Conservation (phyloP, 2,113 vertebrate species). For the Casuarius casuarius region DNA sequence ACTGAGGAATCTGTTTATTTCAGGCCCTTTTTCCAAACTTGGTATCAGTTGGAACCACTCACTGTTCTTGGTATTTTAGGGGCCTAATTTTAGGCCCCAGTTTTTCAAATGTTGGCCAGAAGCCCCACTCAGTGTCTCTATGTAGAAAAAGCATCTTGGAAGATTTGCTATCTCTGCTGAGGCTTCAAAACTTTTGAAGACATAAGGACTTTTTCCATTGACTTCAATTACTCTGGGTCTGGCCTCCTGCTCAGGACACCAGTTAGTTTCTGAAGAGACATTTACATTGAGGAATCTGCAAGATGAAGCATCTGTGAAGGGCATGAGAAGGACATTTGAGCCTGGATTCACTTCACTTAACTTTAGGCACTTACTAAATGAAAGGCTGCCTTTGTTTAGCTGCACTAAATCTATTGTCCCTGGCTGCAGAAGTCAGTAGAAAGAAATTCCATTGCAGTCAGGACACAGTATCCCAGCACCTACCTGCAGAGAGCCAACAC, state of each 20-base stretch:
- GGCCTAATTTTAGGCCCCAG: constrained; percentile 33
- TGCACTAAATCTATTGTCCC: neutral
- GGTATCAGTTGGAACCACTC: constrained; percentile 52
- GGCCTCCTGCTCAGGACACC: neutral
- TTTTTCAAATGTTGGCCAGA: constrained; percentile 18
- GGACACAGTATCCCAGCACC: neutral
- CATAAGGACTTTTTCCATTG: neutral
- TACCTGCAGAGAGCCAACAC: neutral
- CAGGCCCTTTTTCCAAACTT: constrained; percentile 53
- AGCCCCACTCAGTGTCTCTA: neutral
- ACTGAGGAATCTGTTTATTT: constrained; percentile 65
- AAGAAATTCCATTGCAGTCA: neutral
- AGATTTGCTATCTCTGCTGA: neutral
- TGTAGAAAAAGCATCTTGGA: neutral
- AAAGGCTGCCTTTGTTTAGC: neutral
- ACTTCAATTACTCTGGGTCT: neutral
- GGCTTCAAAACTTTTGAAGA: neutral
- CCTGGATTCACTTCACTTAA: neutral
- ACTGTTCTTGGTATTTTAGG: constrained; percentile 14
- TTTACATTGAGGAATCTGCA: neutral
- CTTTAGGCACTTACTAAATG: neutral
- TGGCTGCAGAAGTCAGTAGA: neutral
- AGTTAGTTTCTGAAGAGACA: neutral
- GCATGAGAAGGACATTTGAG: neutral
- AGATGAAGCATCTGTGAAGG: neutral